Percentiles rank a stretch among this genome's conserved stretches.
phyloP scores from a whole-genome alignment of 2,113 vertebrate species.

The Lates calcarifer region DNA sequence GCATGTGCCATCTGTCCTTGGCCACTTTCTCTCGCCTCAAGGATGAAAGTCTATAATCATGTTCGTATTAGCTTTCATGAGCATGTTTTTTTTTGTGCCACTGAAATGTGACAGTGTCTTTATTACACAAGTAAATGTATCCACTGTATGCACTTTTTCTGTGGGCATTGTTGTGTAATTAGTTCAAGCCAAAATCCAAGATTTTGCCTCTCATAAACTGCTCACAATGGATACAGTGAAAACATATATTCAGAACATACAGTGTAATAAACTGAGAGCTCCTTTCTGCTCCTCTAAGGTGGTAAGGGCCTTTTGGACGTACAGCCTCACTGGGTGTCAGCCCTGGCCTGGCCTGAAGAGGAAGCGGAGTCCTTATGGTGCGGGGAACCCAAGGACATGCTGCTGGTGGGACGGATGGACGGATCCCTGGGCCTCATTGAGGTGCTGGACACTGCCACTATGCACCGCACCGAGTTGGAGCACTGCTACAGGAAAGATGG shows the following conservation, averaged over 20 bases:
- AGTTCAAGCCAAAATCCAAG: no score
- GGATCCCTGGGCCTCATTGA: conserved; percentile 95
- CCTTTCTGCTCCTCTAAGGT: conserved; percentile 77
- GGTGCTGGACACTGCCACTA: conserved; percentile 89
- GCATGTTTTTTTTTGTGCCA: neutral
- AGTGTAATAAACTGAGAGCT: neutral
- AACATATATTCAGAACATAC: neutral
- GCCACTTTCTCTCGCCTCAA: neutral
- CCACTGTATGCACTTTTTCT: neutral
- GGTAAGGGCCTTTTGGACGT: conserved; percentile 92
- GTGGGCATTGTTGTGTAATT: neutral
- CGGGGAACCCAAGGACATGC: conserved; percentile 89
- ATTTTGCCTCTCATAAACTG: neutral
- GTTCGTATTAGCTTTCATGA: neutral
- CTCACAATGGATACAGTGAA: neutral
- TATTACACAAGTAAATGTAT: neutral
- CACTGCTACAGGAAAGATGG: conserved; percentile 98
- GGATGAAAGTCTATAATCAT: conserved; percentile 30
- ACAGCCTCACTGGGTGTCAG: conserved; percentile 97
- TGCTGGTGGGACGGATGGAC: conserved; percentile 96
- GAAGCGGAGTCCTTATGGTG: conserved; percentile 88
- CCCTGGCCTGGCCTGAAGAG: conserved; percentile 92
- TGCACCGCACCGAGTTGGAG: conserved; percentile 92
- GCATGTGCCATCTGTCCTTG: conserved; percentile 54
- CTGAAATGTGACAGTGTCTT: conserved; percentile 3